Evolutionary conservation across 2,113 vertebrate species (phyloP), one percentile per base, ranked within the genome.

Genomic region (Megaceryle torquata): DNA sequence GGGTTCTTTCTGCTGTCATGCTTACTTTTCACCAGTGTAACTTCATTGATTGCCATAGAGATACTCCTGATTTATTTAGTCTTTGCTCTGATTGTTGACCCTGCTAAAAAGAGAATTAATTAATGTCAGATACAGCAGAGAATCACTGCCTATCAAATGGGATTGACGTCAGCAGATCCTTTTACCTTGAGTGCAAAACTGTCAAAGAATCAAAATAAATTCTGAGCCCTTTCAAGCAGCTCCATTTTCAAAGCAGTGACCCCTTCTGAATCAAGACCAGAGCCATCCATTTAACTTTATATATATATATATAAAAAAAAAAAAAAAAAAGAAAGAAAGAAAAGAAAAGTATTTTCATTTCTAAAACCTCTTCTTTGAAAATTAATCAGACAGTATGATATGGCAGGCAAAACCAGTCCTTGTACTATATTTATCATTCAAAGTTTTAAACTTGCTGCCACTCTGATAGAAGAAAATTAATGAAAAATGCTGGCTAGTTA

Each of bases 21-120:
- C 60, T 90, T 78, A n/a, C 65, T 91, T 93, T 83, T 29, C 59
- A 85, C 8, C 13, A 6, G 3, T 86, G 44, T 41, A 82, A 70
- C 46, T 81, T 87, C 64, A 93, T 93, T 88, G 93, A 88, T 93
- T 93, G 90, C 51, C 68, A 78, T 35, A 67, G 74, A 83, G 56
- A 81, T 91, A 81, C 80, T 91, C 18, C 53, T 94, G 79, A 83
- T 89, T 92, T 95, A 88, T 88, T 90, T 93, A 76, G 61, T 69
- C 72, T 88, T 88, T 91, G n/a, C 65, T 92, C 61, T 82, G 59
- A 82, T 50, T 95, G 72, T 86, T 96, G 76, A 90, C 77, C 93
- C 65, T 76, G 29, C 28, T 89, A 85, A 79, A 93, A 95, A 68
- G 51, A 81, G 33, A 90, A 93, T 93, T 95, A 93, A 90, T 93